Base-by-base conservation (phyloP, 2,888 invertebrate species). In the Portevinia maculata region DNA sequence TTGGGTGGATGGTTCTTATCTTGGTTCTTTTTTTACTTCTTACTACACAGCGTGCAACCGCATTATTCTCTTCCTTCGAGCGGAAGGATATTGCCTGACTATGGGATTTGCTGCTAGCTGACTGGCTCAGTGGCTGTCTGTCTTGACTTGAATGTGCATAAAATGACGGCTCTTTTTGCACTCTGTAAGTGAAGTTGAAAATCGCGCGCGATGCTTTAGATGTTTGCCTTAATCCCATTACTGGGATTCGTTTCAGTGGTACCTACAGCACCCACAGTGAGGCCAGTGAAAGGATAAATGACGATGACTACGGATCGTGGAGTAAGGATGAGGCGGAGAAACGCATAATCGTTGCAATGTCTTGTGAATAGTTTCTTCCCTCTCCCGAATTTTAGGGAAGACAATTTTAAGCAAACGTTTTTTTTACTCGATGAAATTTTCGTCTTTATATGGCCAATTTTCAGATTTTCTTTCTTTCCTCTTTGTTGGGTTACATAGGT, bases 101-200 rank as follows among this genome's bases (percentile, higher is more conserved):
- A 21, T 50, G 44, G 75, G 57, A 83, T 83, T 83, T 76, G 70
- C 53, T 71, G 19, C 41, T 41, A 15, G 52, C 59, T 81, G 59
- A 83, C 71, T 83, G 71, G 59, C 62, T 78, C 50, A 65, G 44
- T 60, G 46, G 48, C 48, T 34, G 44, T 71, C 44, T 71, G 64
- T 53, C 67, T 67, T 64, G 65, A 17, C 60, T 59, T 73, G 71
- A 53, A 24, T 65, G 48, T 39, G 34, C 69, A 79, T 37, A 62
- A 81, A 79, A 74, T 79, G 84, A 74, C 79, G 79, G 79, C 74
- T 69, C 84, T 84, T 84, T 83, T 84, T 74, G 59, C 69, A 74
- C 74, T 74, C 52, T 57, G 59, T 55, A 17, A 79, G 69, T 75
- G 53, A 76, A 76, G 81, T 44, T 65, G 81, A 76, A 83, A 62